A percentile compares a stretch with the other conserved stretches of the same genome.
Conservation (phyloP, 2,888 invertebrate species). For the Galerucella calmariensis region DNA sequence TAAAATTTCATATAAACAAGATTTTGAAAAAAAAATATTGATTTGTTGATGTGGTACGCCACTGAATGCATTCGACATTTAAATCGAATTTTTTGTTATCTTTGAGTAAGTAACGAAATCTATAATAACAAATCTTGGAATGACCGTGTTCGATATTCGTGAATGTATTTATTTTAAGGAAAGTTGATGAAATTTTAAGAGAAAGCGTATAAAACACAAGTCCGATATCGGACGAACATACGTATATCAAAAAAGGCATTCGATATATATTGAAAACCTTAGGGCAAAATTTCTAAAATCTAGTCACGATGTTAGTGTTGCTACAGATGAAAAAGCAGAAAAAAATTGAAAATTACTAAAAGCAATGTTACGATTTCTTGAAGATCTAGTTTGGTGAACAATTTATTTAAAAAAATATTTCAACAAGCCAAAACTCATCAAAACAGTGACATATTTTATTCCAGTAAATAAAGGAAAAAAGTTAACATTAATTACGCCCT, state of each 20-base stretch:
- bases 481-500: no score
- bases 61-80: background rate
- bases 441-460: no score
- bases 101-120: background rate
- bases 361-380: conserved; percentile 30
- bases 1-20: no score
- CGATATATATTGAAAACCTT: conserved; percentile 49
- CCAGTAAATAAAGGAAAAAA: no score
- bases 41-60: background rate
- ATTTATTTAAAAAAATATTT: conserved; percentile 22
- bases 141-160: conserved; percentile 2
- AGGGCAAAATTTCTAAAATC: conserved; percentile 58
- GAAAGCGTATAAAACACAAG: conserved; percentile 42
- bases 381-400: conserved; percentile 37
- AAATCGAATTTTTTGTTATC: background rate
- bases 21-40: background rate
- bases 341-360: conserved; percentile 29
- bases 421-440: no score
- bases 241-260: conserved; percentile 42
- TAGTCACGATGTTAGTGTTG: conserved; percentile 52
- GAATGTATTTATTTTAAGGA: conserved; percentile 42
- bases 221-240: conserved; percentile 21
- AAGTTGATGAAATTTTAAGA: conserved; percentile 48
- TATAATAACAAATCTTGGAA: background rate
- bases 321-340: conserved; percentile 16